Base-by-base conservation (phyloP, 2,888 invertebrate genomes). In the Mesoligia furuncula region DNA sequence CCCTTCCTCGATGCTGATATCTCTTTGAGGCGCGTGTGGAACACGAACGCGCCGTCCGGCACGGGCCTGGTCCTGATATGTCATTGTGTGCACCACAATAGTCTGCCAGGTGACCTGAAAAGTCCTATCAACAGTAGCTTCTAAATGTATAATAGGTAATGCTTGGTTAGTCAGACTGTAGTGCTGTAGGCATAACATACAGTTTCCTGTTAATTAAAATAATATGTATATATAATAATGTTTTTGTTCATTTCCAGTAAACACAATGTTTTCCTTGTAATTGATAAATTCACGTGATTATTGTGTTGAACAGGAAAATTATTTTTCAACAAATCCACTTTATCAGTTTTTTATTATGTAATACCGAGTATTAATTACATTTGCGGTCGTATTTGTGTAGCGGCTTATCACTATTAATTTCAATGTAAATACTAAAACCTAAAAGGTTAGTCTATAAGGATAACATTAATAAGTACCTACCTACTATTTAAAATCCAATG, bases 231-330 rank as follows among this genome's bases (percentile, higher is more conserved):
- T n/a, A n/a, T n/a, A n/a, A 65, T 67, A 68, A 13, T 61, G 65
- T 70, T 77, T 39, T 77, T 79, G 74, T 76, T 69, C 20, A 70
- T 27, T 76, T 73, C 11, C 42, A 74, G 68, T 77, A 85, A 79
- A 75, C 69, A 65, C 27, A 51, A 31, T 57, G 54, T 86, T 88
- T 87, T 87, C 87, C 84, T 82, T 72, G 24, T 77, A 69, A 72
- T 73, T 31, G 24, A 73, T 64, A n/a, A 69, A 1, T 64, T 36
- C 27, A 13, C 3, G 24, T 48, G 67, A 45, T 67, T 57, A 67
- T 70, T 73, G 42, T 79, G 17, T 54, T 45, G 61, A 70, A 83
- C 84, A 79, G 73, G 86, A 86, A 83, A 82, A 79, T 71, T 62
- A 39, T 70, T 75, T 70, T 42, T 69, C 27, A 66, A 61, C 7